Conservation (phyloP, 2,113 vertebrate species). For the Engystomops pustulosus region DNA sequence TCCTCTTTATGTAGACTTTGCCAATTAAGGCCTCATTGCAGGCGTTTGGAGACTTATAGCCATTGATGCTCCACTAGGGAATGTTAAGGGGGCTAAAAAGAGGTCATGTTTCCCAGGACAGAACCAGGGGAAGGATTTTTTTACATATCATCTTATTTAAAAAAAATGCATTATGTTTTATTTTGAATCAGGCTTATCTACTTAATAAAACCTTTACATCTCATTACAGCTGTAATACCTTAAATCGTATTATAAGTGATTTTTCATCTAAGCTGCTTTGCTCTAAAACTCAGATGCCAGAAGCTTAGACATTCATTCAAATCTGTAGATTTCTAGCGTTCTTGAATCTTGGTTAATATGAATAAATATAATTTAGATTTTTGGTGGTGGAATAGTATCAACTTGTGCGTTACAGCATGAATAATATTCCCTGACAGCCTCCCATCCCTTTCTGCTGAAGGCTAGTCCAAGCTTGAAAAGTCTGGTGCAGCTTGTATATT, state of each 20-base stretch:
- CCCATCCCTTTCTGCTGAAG: not conserved
- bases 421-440: not conserved
- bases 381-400: not conserved
- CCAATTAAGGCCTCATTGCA: no score
- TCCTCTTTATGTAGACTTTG: no score
- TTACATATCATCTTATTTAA: no score
- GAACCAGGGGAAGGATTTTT: no score
- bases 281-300: conserved; percentile 24
- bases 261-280: conserved; percentile 50
- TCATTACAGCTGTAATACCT: conserved; percentile 51
- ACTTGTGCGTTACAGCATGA: not conserved
- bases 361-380: conserved; percentile 13
- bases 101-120: no score
- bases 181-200: not conserved
- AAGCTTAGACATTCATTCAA: conserved; percentile 31
- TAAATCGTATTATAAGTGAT: conserved; percentile 49
- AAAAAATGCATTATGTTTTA: not conserved
- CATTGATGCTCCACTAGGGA: no score
- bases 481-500: not conserved
- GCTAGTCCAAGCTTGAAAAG: not conserved
- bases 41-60: no score
- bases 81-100: no score
- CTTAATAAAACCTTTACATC: conserved; percentile 17
- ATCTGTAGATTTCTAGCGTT: conserved; percentile 25
- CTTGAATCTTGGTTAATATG: not conserved